Conservation (phyloP, 2,888 invertebrate species). For the Lasioglossum oenotherae region DNA sequence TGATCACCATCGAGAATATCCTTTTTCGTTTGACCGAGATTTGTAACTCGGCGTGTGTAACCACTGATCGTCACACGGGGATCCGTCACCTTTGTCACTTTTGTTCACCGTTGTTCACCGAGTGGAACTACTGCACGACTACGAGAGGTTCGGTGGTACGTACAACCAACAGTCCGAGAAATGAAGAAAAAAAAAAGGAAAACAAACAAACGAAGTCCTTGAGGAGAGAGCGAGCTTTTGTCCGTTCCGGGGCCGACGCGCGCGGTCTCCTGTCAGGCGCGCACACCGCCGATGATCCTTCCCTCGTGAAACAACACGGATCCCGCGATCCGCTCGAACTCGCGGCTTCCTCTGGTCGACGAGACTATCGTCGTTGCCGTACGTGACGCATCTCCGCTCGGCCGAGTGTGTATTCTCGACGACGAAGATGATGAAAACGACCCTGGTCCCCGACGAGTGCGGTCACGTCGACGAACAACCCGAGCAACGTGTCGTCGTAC, state of each 20-base stretch:
- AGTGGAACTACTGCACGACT: neutral
- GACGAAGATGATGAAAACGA: neutral
- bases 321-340: neutral
- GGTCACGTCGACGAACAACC: neutral
- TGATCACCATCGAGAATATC: neutral
- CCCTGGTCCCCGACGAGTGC: neutral
- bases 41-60: neutral
- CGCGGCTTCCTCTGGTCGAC: neutral
- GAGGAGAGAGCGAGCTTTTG: neutral
- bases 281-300: neutral
- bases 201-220: neutral
- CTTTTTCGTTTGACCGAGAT: neutral
- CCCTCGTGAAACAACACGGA: neutral
- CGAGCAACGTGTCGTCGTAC: neutral
- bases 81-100: neutral
- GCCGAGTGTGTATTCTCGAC: neutral
- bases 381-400: neutral
- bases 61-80: neutral
- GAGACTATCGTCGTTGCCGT: neutral
- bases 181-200: neutral
- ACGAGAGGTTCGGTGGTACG: neutral
- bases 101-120: neutral
- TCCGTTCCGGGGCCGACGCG: neutral
- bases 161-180: neutral
- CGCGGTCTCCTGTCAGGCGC: neutral